Evolutionary conservation across 2,113 vertebrate genomes (phyloP).

Genomic region (Oryzias celebensis): DNA sequence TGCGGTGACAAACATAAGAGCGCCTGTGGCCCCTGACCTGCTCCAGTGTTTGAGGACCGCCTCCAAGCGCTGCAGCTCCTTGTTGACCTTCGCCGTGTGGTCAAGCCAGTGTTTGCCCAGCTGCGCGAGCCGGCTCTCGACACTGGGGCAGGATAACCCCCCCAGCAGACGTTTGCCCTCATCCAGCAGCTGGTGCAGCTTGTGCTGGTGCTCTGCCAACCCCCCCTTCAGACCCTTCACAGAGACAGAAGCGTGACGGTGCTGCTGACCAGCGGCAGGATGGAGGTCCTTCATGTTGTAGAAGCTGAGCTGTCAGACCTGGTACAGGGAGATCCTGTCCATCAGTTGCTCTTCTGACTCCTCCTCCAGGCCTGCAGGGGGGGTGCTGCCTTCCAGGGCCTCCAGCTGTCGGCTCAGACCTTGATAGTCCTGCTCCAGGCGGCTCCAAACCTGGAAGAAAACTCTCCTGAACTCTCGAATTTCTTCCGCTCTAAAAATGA

Average conservation of each 20-base stretch:
- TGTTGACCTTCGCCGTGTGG: constrained; percentile 85
- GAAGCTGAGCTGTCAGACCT: constrained; percentile 73
- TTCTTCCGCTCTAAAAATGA: neutral
- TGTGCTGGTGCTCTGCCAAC: constrained; percentile 87
- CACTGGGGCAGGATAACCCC: constrained; percentile 85
- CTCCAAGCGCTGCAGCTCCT: constrained; percentile 90
- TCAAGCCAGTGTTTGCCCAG: constrained; percentile 90
- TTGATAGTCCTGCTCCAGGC: constrained; percentile 82
- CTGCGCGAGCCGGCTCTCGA: constrained; percentile 87
- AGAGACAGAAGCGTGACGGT: neutral
- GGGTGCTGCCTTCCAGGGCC: constrained; percentile 82
- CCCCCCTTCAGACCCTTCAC: constrained; percentile 84
- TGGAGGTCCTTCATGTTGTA: too few relatives aligned
- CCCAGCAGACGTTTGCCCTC: constrained; percentile 90
- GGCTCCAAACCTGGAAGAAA: constrained; percentile 83
- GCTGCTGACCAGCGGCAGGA: neutral
- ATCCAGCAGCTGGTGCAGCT: constrained; percentile 88
- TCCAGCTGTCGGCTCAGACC: constrained; percentile 84
- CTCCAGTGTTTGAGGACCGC: constrained; percentile 93
- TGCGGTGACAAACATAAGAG: accelerated
- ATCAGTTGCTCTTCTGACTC: constrained; percentile 88
- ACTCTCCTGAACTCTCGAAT: neutral
- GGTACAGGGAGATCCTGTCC: constrained; percentile 86
- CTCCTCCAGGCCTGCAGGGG: constrained; percentile 85
- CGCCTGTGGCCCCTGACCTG: constrained; percentile 77